Percentiles rank a stretch among this genome's conserved stretches.
phyloP scores from a whole-genome alignment of 2,888 invertebrate genomes.

The Oasisia sp. region DNA sequence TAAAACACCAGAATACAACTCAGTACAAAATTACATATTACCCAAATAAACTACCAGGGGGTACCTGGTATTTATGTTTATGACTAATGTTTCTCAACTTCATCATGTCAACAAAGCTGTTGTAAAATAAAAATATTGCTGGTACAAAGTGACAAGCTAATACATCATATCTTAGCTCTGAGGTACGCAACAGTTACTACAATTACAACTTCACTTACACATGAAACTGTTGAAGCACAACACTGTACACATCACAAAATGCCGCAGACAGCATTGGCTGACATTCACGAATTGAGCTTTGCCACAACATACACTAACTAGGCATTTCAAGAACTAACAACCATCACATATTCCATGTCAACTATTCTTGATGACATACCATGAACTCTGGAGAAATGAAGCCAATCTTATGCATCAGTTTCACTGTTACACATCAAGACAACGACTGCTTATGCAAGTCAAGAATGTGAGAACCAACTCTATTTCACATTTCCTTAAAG shows the following conservation, averaged over 20 bases:
- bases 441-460: neutral
- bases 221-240: neutral
- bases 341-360: neutral
- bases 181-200: neutral
- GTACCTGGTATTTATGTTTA: neutral
- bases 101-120: neutral
- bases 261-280: neutral
- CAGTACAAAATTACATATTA: too few relatives aligned
- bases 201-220: neutral
- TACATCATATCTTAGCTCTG: neutral
- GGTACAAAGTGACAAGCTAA: neutral
- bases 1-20: too few relatives aligned
- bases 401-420: neutral
- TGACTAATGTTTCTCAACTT: neutral
- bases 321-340: neutral
- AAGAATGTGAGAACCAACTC: neutral
- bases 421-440: neutral
- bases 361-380: neutral
- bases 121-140: neutral
- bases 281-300: neutral
- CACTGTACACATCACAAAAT: neutral
- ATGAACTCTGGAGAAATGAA: too few relatives aligned
- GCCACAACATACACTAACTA: neutral
- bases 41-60: too few relatives aligned
- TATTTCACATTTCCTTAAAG: neutral